A percentile compares a stretch with the other conserved stretches of the same genome.
Evolutionary conservation across 2,797 vertebrate genomes (phyloP).

Genomic region (Peromyscus aztecus): DNA sequence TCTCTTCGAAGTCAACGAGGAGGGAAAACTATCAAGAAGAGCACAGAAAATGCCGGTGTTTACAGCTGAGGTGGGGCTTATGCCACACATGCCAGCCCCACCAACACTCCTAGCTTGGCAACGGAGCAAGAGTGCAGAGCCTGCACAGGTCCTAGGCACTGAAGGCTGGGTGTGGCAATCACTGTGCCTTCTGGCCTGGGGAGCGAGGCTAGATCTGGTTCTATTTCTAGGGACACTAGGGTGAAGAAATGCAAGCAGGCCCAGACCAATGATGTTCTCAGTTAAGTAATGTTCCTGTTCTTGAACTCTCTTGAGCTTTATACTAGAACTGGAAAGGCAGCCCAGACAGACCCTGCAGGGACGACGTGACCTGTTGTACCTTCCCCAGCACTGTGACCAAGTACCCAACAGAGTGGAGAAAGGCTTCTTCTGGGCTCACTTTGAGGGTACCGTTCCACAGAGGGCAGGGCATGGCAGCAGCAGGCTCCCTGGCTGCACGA

Average conservation of each 20-base stretch:
- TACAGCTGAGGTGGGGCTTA: rapidly evolving
- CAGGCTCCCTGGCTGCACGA: not conserved
- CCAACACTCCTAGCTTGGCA: not conserved
- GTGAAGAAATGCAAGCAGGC: not conserved
- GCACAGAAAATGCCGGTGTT: rapidly evolving
- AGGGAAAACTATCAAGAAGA: not conserved
- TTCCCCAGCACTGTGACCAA: not conserved
- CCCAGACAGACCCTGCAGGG: rapidly evolving
- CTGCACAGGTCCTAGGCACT: rapidly evolving
- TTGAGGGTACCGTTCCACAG: not conserved
- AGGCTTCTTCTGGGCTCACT: not conserved
- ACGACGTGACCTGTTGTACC: not conserved
- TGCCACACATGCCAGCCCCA: rapidly evolving
- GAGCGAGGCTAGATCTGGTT: not conserved
- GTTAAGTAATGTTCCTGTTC: not conserved
- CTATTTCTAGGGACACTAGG: not conserved
- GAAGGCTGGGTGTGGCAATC: rapidly evolving
- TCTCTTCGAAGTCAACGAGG: not conserved
- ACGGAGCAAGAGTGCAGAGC: not conserved
- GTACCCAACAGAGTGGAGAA: not conserved
- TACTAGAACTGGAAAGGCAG: too few relatives aligned
- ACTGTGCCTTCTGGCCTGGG: not conserved
- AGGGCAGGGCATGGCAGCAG: not conserved
- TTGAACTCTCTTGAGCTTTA: not conserved
- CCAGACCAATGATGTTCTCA: not conserved